Conservation (phyloP, 2,888 invertebrate species). For the Desoria tigrina region DNA sequence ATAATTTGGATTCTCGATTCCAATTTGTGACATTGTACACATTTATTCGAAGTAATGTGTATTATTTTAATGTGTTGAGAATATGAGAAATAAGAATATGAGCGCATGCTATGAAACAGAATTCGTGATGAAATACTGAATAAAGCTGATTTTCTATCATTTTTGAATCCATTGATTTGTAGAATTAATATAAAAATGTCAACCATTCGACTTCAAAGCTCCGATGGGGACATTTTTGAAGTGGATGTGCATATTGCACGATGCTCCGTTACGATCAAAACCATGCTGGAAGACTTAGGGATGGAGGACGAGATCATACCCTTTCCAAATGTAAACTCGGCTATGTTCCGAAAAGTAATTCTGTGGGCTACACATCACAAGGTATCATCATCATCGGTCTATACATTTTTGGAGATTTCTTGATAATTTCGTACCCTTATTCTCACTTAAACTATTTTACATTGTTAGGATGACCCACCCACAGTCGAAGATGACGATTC, state of each 20-base stretch:
- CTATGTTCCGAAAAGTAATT: constrained; percentile 88
- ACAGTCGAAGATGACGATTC: constrained; percentile 96
- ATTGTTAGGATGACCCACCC: constrained; percentile 77
- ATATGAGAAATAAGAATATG: neutral
- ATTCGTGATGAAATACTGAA: too few relatives aligned
- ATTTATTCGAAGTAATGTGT: too few relatives aligned
- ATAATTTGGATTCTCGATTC: too few relatives aligned
- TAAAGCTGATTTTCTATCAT: constrained; percentile 8
- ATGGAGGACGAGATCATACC: constrained; percentile 94
- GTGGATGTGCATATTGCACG: constrained; percentile 96
- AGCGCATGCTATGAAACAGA: too few relatives aligned
- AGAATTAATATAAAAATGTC: constrained; percentile 74
- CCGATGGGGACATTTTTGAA: constrained; percentile 92
- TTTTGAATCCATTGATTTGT: constrained; percentile 43
- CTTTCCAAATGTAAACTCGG: constrained; percentile 94
- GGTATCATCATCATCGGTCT: constrained; percentile 39
- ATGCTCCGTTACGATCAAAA: constrained; percentile 96
- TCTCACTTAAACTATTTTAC: constrained; percentile 6
- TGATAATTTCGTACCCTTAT: neutral
- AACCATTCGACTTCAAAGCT: constrained; percentile 89
- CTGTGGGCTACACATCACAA: constrained; percentile 93
- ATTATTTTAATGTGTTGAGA: too few relatives aligned
- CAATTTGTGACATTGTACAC: too few relatives aligned
- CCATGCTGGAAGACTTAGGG: constrained; percentile 84
- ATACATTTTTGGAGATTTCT: neutral